These are phyloP conservation scores for Polyploca ridens DNA, from an alignment of 2,888 invertebrate genomes.

Conservation along the genomic window DNA sequence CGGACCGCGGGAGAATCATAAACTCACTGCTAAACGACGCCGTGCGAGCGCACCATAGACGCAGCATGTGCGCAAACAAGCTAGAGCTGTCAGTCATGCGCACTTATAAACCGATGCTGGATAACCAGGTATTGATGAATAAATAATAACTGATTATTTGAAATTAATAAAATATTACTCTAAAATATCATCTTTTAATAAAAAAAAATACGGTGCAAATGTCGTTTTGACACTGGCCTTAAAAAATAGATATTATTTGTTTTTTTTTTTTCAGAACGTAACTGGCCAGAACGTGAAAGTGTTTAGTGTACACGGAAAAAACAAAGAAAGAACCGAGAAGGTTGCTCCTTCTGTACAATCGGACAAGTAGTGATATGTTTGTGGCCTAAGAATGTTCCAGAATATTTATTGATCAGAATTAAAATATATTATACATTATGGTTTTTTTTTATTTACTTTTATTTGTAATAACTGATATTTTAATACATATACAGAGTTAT, in stretches of 20 bases:
- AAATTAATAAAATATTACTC: too few relatives aligned
- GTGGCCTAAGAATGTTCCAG: too few relatives aligned
- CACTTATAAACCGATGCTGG: constrained; percentile 60
- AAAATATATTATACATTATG: too few relatives aligned
- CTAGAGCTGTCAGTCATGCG: constrained; percentile 44
- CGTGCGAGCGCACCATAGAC: constrained; percentile 60
- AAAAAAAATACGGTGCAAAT: too few relatives aligned
- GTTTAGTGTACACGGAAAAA: constrained; percentile 49
- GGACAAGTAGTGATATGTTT: too few relatives aligned
- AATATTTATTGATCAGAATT: too few relatives aligned
- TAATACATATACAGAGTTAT: too few relatives aligned
- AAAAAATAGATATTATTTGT: too few relatives aligned
- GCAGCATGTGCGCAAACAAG: constrained; percentile 30
- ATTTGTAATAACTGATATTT: too few relatives aligned
- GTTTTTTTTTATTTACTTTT: too few relatives aligned
- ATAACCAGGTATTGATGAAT: constrained; percentile 52
- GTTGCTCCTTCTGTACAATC: neutral
- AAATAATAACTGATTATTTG: neutral
- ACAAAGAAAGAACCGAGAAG: constrained; percentile 20
- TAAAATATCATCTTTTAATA: too few relatives aligned
- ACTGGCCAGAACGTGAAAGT: constrained; percentile 70
- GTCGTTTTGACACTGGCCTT: too few relatives aligned
- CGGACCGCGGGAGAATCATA: constrained; percentile 50
- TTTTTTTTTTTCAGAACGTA: constrained; percentile 57
- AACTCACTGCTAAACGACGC: constrained; percentile 59